Conservation (phyloP, 2,888 invertebrate genomes). For the Liopterus haemorrhoidalis region DNA sequence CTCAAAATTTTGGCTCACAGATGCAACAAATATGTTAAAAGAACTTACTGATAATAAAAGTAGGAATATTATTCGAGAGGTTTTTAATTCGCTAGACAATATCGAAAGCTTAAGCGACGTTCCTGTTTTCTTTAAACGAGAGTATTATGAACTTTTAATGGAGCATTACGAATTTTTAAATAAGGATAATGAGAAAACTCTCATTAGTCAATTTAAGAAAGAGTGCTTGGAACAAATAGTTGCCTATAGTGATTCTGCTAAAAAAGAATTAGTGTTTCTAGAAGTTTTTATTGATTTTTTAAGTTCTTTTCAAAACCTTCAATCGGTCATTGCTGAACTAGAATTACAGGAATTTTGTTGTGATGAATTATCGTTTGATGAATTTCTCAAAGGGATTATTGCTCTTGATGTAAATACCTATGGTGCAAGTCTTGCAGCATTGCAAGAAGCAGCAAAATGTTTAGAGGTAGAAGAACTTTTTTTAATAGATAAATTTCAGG, state of each 20-base stretch:
- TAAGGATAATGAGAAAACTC: background rate
- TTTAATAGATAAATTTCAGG: constrained; percentile 17
- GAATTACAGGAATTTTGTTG: constrained; percentile 20
- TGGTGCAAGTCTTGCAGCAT: constrained; percentile 13
- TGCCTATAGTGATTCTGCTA: constrained; percentile 13
- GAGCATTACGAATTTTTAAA: constrained; percentile 4
- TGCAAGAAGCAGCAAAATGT: constrained; percentile 13
- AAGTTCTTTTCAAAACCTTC: constrained; percentile 10
- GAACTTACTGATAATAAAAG: constrained; percentile 14
- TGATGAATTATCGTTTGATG: constrained; percentile 14
- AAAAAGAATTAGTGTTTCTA: constrained; percentile 23
- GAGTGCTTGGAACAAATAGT: constrained; percentile 12
- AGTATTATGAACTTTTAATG: constrained; percentile 17
- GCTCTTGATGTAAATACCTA: constrained; percentile 14
- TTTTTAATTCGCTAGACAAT: constrained; percentile 16
- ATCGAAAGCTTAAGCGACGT: constrained; percentile 12
- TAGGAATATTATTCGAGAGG: constrained; percentile 10
- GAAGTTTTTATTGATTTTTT: constrained; percentile 22
- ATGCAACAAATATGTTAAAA: constrained; percentile 1
- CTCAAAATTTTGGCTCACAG: constrained; percentile 13
- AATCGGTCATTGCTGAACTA: constrained; percentile 14
- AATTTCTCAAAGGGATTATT: constrained; percentile 16
- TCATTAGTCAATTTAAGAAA: constrained; percentile 13
- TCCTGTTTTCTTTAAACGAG: constrained; percentile 12
- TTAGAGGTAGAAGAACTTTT: constrained; percentile 10